Base-by-base conservation (phyloP, 2,797 vertebrate genomes). In the Cirrhinus mrigala region DNA sequence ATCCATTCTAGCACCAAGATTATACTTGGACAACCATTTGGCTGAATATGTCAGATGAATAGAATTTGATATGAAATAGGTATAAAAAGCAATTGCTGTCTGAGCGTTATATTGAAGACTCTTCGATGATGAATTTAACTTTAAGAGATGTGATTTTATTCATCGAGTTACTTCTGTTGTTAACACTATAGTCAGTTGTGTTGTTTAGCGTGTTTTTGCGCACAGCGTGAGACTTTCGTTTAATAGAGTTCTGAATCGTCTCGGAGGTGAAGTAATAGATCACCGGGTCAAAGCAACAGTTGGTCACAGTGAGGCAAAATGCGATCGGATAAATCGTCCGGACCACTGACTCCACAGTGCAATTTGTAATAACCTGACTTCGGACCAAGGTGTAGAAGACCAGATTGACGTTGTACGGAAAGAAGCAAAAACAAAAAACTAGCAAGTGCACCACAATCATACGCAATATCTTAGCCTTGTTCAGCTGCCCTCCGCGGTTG, bases 231-330 rank as follows among this genome's bases (percentile, higher is more conserved):
- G 93, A 95, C 91, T 96, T 97, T 82, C 95, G 95, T 93, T 95
- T 98, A 85, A 99, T 96, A 7, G 98, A 99, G 87, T 97, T 98
- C 91, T 99, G 96, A 88, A 99, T 97, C 1, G 97, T 96, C 75
- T 98, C 98, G 0, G 98, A 99, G 1, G 98, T 99, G 88, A 99
- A 99, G 89, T 99, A 99, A 89, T 99, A 99, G 89, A 99, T 93
- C 46, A 99, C 96, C 0, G 98, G 98, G 89, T 99, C 98, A 88
- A 99, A 99, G 82, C 98, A 99, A 86, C 98, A 99, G 94, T 99
- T 99, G 82, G 96, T 97, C 86, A 98, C 97, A 0, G 98, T 96
- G 0, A 99, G 95, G 94, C 98, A 99, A 52, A 99, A 93, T 6
- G 98, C 96, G 15, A 99, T 91, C 0, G 98, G 98, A 86, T 99